Percentiles rank a stretch among this genome's conserved stretches.
Evolutionary conservation across 2,888 invertebrate genomes (phyloP).

Genomic region (Epirrhoe alternata): DNA sequence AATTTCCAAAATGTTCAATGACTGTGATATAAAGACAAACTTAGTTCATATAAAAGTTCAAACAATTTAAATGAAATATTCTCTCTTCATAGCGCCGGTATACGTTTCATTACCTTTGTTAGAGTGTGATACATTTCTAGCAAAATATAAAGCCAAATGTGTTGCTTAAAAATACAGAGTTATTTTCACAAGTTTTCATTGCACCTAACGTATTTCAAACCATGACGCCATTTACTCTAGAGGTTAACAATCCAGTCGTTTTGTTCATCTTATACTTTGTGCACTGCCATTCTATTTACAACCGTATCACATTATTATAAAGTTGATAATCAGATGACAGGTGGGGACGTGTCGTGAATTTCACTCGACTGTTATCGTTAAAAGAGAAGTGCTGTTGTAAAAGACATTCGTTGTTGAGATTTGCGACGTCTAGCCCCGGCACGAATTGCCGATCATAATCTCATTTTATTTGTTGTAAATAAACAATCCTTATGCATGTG

Average conservation of each 20-base stretch:
- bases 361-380: conserved; percentile 54
- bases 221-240: conserved; percentile 41
- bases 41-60: neutral
- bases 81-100: neutral
- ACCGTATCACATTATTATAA: conserved; percentile 37
- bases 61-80: neutral
- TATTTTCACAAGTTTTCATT: conserved; percentile 32
- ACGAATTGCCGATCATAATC: conserved; percentile 39
- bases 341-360: conserved; percentile 48
- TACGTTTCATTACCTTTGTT: conserved; percentile 3
- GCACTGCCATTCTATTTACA: conserved; percentile 11
- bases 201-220: conserved; percentile 39
- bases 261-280: conserved; percentile 33
- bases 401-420: conserved; percentile 50
- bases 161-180: conserved; percentile 28
- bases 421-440: conserved; percentile 42
- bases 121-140: conserved; percentile 13
- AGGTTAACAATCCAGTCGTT: conserved; percentile 42
- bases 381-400: conserved; percentile 53
- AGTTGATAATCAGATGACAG: conserved; percentile 39
- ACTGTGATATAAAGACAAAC: too few relatives aligned
- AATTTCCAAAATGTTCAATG: too few relatives aligned
- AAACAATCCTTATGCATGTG: conserved; percentile 18
- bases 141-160: conserved; percentile 17
- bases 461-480: conserved; percentile 38